These are phyloP conservation scores for Rhabdornis inornatus DNA, from an alignment of 2,113 vertebrate genomes.

Conservation along the genomic window DNA sequence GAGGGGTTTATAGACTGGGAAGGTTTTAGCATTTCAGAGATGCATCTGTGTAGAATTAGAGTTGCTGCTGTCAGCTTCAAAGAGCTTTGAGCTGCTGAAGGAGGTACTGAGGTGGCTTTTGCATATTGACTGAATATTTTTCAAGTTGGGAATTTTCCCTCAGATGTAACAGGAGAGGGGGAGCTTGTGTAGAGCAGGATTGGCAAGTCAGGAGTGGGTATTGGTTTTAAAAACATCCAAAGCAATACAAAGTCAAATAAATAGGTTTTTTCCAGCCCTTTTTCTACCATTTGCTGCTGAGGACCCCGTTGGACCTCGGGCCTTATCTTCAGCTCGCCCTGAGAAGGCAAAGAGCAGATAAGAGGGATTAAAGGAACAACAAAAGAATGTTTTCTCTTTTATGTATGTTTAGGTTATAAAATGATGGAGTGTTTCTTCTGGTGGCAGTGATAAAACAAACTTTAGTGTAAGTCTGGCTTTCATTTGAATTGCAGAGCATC, in stretches of 20 bases:
- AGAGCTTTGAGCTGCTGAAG: conserved; percentile 29
- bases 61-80: background rate
- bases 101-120: conserved; percentile 18
- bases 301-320: background rate
- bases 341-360: background rate
- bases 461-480: conserved; percentile 72
- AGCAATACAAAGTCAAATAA: background rate
- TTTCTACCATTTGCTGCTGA: background rate
- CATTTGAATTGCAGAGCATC: background rate
- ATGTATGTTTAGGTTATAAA: conserved; percentile 75
- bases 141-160: background rate
- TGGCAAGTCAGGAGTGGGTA: background rate
- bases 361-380: background rate
- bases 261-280: background rate
- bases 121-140: background rate
- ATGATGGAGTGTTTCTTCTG: conserved; percentile 82
- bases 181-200: background rate
- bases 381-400: background rate
- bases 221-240: background rate
- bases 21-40: background rate
- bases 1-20: background rate
- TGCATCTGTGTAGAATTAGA: background rate
- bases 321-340: background rate
- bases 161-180: background rate
- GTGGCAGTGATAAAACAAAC: conserved; percentile 85